phyloP scores from a whole-genome alignment of 2,797 vertebrate species.

The Triplophysa bombifrons region DNA sequence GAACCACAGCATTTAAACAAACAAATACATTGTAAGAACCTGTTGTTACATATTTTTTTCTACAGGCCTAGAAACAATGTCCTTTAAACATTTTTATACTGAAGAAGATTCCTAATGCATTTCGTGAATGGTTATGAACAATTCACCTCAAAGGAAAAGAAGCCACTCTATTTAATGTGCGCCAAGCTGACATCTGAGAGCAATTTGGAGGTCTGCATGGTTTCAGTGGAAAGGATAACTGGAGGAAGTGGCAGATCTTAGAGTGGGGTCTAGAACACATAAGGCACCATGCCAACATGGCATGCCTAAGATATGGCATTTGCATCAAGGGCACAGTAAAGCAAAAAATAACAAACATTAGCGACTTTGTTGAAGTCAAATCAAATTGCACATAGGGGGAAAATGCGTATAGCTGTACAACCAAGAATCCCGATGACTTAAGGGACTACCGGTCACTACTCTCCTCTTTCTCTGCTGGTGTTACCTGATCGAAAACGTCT shows the following conservation, averaged over 20 bases:
- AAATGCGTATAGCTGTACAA: neutral
- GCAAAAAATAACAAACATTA: slow-evolving; percentile 49
- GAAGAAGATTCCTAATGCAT: slow-evolving; percentile 59
- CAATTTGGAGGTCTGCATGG: slow-evolving; percentile 76
- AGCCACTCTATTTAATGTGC: slow-evolving; percentile 67
- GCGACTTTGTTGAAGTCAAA: slow-evolving; percentile 34
- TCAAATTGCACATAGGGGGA: neutral
- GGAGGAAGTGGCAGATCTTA: slow-evolving; percentile 64
- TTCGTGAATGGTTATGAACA: slow-evolving; percentile 68
- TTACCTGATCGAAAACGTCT: too few relatives aligned
- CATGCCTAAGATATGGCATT: slow-evolving; percentile 61
- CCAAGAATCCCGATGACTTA: too few relatives aligned
- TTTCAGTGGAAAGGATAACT: slow-evolving; percentile 74
- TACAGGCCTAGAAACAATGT: slow-evolving; percentile 26
- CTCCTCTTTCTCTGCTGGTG: too few relatives aligned
- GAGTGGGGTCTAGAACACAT: slow-evolving; percentile 45
- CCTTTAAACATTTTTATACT: slow-evolving; percentile 29
- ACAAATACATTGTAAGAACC: neutral
- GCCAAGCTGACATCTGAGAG: slow-evolving; percentile 76
- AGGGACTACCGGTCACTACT: too few relatives aligned
- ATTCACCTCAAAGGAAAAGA: slow-evolving; percentile 67
- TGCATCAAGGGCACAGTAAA: slow-evolving; percentile 62
- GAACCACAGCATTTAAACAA: neutral
- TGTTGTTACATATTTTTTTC: neutral
- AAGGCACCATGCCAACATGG: slow-evolving; percentile 62